Evolutionary conservation across 2,797 vertebrate genomes (phyloP), one percentile per base, ranked within the genome.

Genomic region (Nyctalus aviator): DNA sequence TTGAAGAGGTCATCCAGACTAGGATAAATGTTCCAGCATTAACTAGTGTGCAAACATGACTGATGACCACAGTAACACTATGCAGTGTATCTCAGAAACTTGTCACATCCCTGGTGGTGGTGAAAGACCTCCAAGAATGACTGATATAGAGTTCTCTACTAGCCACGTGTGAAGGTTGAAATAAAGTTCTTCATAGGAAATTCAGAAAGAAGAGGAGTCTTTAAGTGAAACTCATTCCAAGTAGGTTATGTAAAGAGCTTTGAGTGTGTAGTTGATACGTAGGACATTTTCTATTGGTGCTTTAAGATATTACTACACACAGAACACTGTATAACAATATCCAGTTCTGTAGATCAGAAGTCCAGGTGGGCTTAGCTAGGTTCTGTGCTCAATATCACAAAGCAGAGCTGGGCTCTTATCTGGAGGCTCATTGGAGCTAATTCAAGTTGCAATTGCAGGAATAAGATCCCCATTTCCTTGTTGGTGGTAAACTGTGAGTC

Each of bases 171-270:
- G 59, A 41, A 83, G 25, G 10, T 48, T 55, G 35, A 84, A 73
- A 84, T 59, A 35, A 50, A 73, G 41, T 64, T 90, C 86, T 69
- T 90, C 46, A 72, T 25, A 69, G n/a, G 84, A 90, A 69, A 90
- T 69, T 25, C 25, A 37, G 27, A 79, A 79, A 84, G 21, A 79
- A 62, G 25, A 72, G 15, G 72, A 91, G 17, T 86, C 25, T 93
- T 84, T 75, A 88, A 84, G 32, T 88, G 62, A 76, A 35, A 77
- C 41, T 86, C 71, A 73, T 66, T 91, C 62, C 57, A 21, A 82
- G 18, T 68, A 86, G 9, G 30, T 44, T 44, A 71, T 15, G 15
- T 82, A 57, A 78, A 88, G 44, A 95, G 37, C 8, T 25, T 82
- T 89, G 30, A n/a, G 32, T 86, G 41, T 55, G 50, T 77, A 86